Evolutionary conservation across 2,113 vertebrate genomes (phyloP), one percentile per base, ranked within the genome.

Genomic region (Siniperca chuatsi): DNA sequence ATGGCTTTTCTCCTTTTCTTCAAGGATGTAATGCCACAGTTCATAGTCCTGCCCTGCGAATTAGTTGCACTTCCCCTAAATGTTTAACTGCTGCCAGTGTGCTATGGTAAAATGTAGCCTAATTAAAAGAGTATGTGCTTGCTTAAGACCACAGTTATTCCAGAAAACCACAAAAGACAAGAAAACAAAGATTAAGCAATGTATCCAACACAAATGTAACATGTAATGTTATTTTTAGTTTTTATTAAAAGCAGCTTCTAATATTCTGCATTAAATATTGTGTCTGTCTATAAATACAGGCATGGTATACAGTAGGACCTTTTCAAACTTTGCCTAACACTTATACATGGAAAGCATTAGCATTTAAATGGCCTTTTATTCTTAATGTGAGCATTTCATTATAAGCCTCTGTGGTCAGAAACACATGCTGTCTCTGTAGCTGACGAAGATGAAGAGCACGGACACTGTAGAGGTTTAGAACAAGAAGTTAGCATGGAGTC

Each of bases 11-110:
- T 88, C 89, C 87, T 88, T 92, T 91, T 92, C 90, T 93, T 91
- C 84, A 66, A 85, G 86, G 90, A 92, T 88, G 90, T 92, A 94
- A 94, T 93, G 91, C 90, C 92, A 93, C 90, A 92, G 92, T 93
- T 94, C 90, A 90, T 86, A 90, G 92, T 89, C 84, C 92, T 86
- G 93, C 87, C 84, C 85, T 79, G 79, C 8, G 88, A 93, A 95
- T 94, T 87, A 93, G 90, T 90, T 90, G 90, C 74, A 93, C 90
- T 93, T 91, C 82, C 78, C 85, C 50, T 81, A 91, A 93, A 91
- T 86, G 87, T 87, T 92, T 87, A 91, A 89, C 86, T 76, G 86
- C 85, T 85, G 84, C 78, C 80, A 80, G 69, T 72, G 74, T 48
- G 67, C 82, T 77, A 85, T 52, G 68, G 78, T 88, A 84, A 92